phyloP scores from a whole-genome alignment of 2,888 invertebrate genomes.

The Athrips mouffetella region DNA sequence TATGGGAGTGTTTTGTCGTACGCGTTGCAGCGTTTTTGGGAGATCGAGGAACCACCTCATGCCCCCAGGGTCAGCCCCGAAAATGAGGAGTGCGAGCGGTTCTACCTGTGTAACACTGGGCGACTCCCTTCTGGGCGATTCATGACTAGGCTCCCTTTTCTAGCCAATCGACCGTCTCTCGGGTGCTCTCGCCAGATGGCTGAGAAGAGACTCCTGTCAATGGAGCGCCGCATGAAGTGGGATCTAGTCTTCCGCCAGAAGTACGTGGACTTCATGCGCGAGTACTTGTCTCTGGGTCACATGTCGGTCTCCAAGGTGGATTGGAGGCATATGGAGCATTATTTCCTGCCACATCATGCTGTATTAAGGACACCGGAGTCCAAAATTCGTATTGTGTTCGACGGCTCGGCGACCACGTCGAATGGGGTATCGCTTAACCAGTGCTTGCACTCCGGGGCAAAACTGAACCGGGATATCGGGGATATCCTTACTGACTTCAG shows the following conservation, averaged over 20 bases:
- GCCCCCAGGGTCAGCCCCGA: too few relatives aligned
- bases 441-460: too few relatives aligned
- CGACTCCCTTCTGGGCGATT: neutral
- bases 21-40: too few relatives aligned
- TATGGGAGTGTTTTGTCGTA: too few relatives aligned
- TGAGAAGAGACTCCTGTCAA: neutral
- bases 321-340: neutral
- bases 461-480: too few relatives aligned
- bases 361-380: neutral
- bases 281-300: neutral
- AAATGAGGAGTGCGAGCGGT: too few relatives aligned
- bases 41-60: too few relatives aligned
- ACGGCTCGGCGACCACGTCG: neutral
- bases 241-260: neutral
- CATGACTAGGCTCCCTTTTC: neutral
- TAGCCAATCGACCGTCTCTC: neutral
- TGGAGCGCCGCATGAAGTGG: neutral
- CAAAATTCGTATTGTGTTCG: neutral
- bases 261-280: neutral
- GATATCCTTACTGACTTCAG: too few relatives aligned
- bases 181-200: neutral
- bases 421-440: too few relatives aligned
- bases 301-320: neutral
- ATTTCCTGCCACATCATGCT: neutral
- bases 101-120: too few relatives aligned